Evolutionary conservation across 2,888 invertebrate species (phyloP).

Genomic region (Stenurella melanura): DNA sequence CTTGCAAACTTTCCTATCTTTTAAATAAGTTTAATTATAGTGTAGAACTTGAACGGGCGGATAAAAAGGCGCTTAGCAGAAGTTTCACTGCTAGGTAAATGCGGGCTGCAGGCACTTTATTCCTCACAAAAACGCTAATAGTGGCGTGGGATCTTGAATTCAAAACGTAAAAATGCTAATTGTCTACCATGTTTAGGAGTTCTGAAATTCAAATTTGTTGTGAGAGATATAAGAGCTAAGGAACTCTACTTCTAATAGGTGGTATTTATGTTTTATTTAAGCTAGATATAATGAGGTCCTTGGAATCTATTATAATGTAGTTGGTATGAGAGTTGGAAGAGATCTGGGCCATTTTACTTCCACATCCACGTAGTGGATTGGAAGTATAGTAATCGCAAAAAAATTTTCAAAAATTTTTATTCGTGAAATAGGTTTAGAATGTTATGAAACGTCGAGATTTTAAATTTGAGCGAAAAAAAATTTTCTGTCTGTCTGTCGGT

Average conservation of each 20-base stretch:
- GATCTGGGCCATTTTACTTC: too few species aligned
- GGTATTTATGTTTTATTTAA: not conserved
- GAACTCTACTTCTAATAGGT: not conserved
- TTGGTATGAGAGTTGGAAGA: not conserved
- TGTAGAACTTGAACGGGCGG: slow-evolving; percentile 16
- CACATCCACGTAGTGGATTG: too few species aligned
- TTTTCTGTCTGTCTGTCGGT: too few species aligned
- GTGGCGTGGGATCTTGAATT: slow-evolving; percentile 31
- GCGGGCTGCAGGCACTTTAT: slow-evolving; percentile 25
- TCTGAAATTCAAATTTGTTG: slow-evolving; percentile 14
- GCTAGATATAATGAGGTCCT: not conserved
- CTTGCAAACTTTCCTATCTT: slow-evolving; percentile 31
- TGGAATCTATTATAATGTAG: not conserved
- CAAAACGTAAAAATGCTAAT: slow-evolving; percentile 35
- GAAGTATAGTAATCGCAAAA: too few species aligned
- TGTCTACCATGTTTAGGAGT: slow-evolving; percentile 13
- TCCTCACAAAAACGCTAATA: slow-evolving; percentile 20
- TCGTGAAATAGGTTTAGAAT: too few species aligned
- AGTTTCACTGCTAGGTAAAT: slow-evolving; percentile 27
- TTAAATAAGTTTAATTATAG: slow-evolving; percentile 32
- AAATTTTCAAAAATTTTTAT: too few species aligned
- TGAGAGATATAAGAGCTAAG: slow-evolving; percentile 1
- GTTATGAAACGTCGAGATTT: too few species aligned
- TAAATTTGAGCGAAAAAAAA: too few species aligned
- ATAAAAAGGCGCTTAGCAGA: slow-evolving; percentile 20